A percentile compares a stretch with the other conserved stretches of the same genome.
Conservation (phyloP, 2,113 vertebrate species). For the Chitala chitala region DNA sequence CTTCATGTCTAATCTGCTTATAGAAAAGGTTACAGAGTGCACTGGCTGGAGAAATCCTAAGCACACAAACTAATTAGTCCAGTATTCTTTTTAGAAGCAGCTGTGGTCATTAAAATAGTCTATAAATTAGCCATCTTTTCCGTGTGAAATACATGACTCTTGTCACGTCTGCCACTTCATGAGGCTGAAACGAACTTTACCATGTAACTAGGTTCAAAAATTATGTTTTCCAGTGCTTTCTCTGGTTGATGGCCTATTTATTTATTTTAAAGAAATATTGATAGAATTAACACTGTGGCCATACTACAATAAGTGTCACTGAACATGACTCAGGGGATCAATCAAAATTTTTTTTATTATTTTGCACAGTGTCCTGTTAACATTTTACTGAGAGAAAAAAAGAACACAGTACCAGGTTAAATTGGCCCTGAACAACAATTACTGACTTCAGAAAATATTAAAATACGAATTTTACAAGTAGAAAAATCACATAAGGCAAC, state of each 20-base stretch:
- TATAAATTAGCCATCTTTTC: background rate
- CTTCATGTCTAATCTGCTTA: conserved; percentile 16
- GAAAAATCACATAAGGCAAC: too few relatives aligned
- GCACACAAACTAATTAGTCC: background rate
- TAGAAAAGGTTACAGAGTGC: background rate
- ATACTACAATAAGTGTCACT: background rate
- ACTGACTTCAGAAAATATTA: too few relatives aligned
- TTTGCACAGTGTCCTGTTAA: background rate
- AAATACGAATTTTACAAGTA: too few relatives aligned
- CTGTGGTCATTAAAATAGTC: background rate
- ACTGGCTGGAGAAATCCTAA: background rate
- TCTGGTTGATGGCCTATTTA: background rate
- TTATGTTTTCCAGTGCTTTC: too few relatives aligned
- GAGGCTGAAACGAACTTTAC: too few relatives aligned
- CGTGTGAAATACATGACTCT: too few relatives aligned
- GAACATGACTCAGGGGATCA: background rate
- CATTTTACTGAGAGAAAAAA: background rate
- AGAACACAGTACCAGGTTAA: too few relatives aligned
- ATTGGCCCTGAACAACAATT: too few relatives aligned
- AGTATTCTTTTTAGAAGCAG: background rate
- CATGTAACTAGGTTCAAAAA: too few relatives aligned
- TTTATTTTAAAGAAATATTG: background rate
- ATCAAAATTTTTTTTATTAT: background rate
- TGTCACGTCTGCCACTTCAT: too few relatives aligned
- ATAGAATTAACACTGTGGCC: conserved; percentile 2